A percentile compares a stretch with the other conserved stretches of the same genome.
phyloP scores from a whole-genome alignment of 2,797 vertebrate genomes.

The Sebastes matsubarae region DNA sequence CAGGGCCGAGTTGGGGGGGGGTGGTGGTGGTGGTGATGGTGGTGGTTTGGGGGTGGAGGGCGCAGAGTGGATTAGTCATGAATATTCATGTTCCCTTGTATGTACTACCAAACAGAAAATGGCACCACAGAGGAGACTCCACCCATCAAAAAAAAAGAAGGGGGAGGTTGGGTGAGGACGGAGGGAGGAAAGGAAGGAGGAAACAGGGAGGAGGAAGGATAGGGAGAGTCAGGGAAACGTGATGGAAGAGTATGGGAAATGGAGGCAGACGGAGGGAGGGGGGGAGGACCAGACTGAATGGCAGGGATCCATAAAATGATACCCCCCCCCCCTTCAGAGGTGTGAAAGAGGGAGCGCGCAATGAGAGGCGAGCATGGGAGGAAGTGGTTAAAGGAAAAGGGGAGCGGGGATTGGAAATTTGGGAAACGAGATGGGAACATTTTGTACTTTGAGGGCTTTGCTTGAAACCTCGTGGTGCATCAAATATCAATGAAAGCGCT shows the following conservation, averaged over 20 bases:
- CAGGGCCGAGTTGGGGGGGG: slow-evolving; percentile 45
- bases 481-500: not conserved
- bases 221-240: slow-evolving; percentile 15
- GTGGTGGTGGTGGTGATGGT: slow-evolving; percentile 12
- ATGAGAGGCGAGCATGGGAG: slow-evolving; percentile 26
- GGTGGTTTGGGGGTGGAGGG: slow-evolving; percentile 26
- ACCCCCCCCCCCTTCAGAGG: slow-evolving; percentile 49
- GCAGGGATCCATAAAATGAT: slow-evolving; percentile 70
- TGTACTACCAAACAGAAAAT: slow-evolving; percentile 80
- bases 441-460: slow-evolving; percentile 23
- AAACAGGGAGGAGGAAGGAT: slow-evolving; percentile 29
- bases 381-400: not conserved
- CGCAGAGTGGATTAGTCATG: slow-evolving; percentile 73
- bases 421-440: slow-evolving; percentile 12
- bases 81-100: slow-evolving; percentile 85
- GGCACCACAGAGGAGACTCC: slow-evolving; percentile 75
- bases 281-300: slow-evolving; percentile 60
- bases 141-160: slow-evolving; percentile 53
- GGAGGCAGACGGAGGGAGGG: slow-evolving; percentile 43
- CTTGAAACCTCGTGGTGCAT: not conserved
- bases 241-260: slow-evolving; percentile 44
- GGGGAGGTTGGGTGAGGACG: slow-evolving; percentile 5
- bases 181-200: slow-evolving; percentile 18
- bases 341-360: slow-evolving; percentile 51
- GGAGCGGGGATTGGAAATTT: not conserved